Conservation (phyloP, 2,797 vertebrate species). For the Percopsis omiscomaycus region DNA sequence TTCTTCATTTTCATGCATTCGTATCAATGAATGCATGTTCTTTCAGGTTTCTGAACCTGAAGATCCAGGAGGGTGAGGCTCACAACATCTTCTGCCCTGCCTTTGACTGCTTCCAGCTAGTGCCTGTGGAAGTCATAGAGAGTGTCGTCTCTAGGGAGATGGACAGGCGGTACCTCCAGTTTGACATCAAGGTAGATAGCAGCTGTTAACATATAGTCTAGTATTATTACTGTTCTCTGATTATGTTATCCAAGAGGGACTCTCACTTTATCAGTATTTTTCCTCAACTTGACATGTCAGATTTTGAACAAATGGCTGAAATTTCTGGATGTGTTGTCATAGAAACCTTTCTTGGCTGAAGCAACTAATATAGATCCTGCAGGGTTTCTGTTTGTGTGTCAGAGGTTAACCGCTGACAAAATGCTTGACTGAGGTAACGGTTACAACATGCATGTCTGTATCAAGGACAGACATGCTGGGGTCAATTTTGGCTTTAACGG, state of each 20-base stretch:
- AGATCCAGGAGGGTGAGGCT: slow-evolving; percentile 98
- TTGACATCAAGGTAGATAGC: slow-evolving; percentile 93
- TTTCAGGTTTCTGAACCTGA: slow-evolving; percentile 94
- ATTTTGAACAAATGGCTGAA: too few species aligned
- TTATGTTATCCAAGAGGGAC: background rate
- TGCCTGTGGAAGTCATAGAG: slow-evolving; percentile 98
- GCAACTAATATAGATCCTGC: too few species aligned
- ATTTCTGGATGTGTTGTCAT: too few species aligned
- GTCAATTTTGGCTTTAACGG: too few species aligned
- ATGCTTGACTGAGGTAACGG: too few species aligned
- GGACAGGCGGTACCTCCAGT: slow-evolving; percentile 96
- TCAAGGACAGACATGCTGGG: too few species aligned
- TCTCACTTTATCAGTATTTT: too few species aligned
- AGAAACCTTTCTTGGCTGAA: too few species aligned
- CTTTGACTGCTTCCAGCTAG: slow-evolving; percentile 96
- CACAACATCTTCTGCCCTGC: slow-evolving; percentile 99
- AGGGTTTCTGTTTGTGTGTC: too few species aligned
- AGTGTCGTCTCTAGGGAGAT: slow-evolving; percentile 98
- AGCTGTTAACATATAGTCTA: background rate
- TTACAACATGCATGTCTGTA: too few species aligned
- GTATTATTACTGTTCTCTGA: background rate
- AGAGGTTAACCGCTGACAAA: too few species aligned
- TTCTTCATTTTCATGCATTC: background rate
- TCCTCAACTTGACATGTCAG: too few species aligned
- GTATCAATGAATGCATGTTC: slow-evolving; percentile 1